Evolutionary conservation across 2,797 vertebrate species (phyloP), one percentile per base, ranked within the genome.

Genomic region (Carapus acus): DNA sequence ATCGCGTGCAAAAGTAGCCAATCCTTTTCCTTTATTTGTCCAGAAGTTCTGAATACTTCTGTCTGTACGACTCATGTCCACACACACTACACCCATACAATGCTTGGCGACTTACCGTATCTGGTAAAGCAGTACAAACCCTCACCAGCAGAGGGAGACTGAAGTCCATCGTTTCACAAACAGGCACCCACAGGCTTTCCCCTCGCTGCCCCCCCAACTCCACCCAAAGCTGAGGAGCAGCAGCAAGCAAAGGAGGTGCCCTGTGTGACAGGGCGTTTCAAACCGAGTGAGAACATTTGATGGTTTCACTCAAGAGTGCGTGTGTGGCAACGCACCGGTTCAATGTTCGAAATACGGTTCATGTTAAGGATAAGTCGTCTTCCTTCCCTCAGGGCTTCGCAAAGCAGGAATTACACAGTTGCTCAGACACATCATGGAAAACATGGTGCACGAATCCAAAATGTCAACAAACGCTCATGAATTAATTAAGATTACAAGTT

Each of bases 401-500:
- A 67, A 69, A 54, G 51, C 53, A 50, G 64, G 54, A 58, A 70
- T 66, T 44, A 68, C 58, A 76, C 73, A 54, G 69, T 67, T 6
- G 47, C 57, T 61, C 56, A 44, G 62, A 45, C 52, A 70, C 40
- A 29, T 49, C 58, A 33, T 19, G 62, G 55, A 49, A 69, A 67
- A 77, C 66, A 74, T 74, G 65, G 57, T 65, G 64, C 71, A 65
- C 41, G 53, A 62, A 61, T 67, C 62, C 52, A 47, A 78, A 79
- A 77, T 52, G 65, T 59, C 62, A 70, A 74, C 79, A 78, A 80
- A 78, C 71, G 71, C 60, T 74, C 60, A 60, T 64, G 72, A 78
- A 80, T 75, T 77, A 77, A 81, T 79, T 78, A 72, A 73, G 73
- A 73, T 71, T 63, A 70, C 66, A 72, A 76, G 72, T 77, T 72